Conservation (phyloP, 2,888 invertebrate species). For the Masnerella sp. region DNA sequence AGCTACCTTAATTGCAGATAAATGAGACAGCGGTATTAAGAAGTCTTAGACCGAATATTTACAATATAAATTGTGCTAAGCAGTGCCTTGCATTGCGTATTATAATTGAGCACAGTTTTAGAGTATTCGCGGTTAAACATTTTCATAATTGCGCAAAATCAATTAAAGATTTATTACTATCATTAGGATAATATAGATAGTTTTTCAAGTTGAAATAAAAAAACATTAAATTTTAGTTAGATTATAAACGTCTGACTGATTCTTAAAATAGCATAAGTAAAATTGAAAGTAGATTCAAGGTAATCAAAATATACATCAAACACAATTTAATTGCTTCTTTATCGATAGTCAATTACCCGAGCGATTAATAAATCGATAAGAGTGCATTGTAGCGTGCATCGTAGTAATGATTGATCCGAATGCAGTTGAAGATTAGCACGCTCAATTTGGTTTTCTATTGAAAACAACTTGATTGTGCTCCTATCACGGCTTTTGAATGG, state of each 20-base stretch:
- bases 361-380: slow-evolving; percentile 68
- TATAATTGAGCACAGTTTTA: slow-evolving; percentile 5
- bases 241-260: no score
- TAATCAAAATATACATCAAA: slow-evolving; percentile 64
- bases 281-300: slow-evolving; percentile 60
- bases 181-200: no score
- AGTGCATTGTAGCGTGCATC: slow-evolving; percentile 63
- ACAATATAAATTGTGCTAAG: slow-evolving; percentile 25
- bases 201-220: no score
- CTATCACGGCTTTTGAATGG: slow-evolving; percentile 34
- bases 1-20: slow-evolving; percentile 29
- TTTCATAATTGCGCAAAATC: no score
- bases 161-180: neutral
- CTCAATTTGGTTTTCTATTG: slow-evolving; percentile 57
- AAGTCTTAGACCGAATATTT: slow-evolving; percentile 30
- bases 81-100: slow-evolving; percentile 9
- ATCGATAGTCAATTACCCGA: slow-evolving; percentile 60
- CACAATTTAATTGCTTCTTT: slow-evolving; percentile 68
- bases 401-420: slow-evolving; percentile 32
- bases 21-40: slow-evolving; percentile 40
- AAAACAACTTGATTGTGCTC: slow-evolving; percentile 58
- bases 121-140: slow-evolving; percentile 7
- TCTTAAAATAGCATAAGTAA: neutral
- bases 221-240: no score
- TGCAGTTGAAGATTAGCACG: slow-evolving; percentile 48